A percentile compares a stretch with the other conserved stretches of the same genome.
phyloP scores from a whole-genome alignment of 2,797 vertebrate genomes.

The Lepus oiostolus region DNA sequence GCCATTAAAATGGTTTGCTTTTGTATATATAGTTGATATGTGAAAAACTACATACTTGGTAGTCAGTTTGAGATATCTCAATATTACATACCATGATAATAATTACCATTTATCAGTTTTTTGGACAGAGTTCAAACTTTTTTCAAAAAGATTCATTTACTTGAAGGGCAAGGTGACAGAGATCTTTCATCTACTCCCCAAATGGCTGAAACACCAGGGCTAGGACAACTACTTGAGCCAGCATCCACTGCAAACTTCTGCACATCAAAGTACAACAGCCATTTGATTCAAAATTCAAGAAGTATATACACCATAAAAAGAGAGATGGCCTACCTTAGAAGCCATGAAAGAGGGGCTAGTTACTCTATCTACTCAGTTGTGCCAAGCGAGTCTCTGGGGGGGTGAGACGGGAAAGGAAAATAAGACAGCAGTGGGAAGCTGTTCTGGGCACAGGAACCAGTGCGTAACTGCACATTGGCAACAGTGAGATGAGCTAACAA shows the following conservation, averaged over 20 bases:
- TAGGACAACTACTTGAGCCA: no score
- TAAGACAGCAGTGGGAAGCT: constrained; percentile 16
- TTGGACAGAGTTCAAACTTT: not conserved
- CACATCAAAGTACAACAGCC: not conserved
- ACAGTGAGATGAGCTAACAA: constrained; percentile 60
- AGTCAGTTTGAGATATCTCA: constrained; percentile 2
- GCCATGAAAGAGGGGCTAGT: not conserved
- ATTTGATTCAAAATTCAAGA: constrained; percentile 42
- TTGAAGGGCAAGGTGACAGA: no score
- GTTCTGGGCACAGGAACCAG: constrained; percentile 41
- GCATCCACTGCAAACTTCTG: not conserved
- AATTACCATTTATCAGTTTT: constrained; percentile 29
- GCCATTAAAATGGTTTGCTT: not conserved
- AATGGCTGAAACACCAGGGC: no score
- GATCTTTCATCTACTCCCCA: no score
- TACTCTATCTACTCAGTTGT: constrained; percentile 8
- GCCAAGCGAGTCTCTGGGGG: not conserved
- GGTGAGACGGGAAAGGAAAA: not conserved
- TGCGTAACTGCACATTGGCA: constrained; percentile 27
- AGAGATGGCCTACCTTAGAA: constrained; percentile 16
- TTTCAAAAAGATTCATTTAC: no score
- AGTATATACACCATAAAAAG: constrained; percentile 17
- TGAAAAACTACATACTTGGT: constrained; percentile 10
- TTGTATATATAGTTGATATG: not conserved
- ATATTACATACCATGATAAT: not conserved